These are phyloP conservation scores for Columbina picui DNA, from an alignment of 2,113 vertebrate genomes.

Conservation along the genomic window DNA sequence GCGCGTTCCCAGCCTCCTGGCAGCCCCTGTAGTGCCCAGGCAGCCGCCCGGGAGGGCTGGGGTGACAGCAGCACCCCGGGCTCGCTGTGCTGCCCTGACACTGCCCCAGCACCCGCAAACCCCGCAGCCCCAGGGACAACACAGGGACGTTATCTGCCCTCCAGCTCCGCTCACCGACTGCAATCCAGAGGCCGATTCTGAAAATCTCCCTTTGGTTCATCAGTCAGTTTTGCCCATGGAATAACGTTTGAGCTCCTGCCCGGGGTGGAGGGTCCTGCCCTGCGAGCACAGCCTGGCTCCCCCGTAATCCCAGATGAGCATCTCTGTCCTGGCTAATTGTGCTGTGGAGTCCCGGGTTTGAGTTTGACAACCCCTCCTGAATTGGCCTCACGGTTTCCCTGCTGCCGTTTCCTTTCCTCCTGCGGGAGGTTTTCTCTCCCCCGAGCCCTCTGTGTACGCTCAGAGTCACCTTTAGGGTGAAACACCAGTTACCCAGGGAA, in stretches of 20 bases:
- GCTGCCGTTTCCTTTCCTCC: too few relatives aligned
- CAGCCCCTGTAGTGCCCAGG: background rate
- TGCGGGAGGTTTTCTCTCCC: too few relatives aligned
- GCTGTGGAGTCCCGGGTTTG: too few relatives aligned
- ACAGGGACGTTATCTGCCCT: background rate
- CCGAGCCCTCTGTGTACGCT: background rate
- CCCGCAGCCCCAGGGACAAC: background rate
- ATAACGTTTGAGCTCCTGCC: background rate
- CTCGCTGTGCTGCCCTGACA: too few relatives aligned
- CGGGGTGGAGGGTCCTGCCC: too few relatives aligned
- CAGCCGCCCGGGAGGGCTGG: background rate
- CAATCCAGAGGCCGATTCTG: background rate
- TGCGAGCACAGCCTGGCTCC: too few relatives aligned
- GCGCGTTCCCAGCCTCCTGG: background rate
- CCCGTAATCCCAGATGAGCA: too few relatives aligned
- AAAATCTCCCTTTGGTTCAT: background rate
- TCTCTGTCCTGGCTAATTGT: too few relatives aligned
- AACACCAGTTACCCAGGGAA: background rate
- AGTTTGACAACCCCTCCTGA: too few relatives aligned
- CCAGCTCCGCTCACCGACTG: accelerated
- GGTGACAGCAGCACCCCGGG: background rate
- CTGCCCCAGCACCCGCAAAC: background rate
- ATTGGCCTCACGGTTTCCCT: too few relatives aligned
- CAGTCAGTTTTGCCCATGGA: background rate
- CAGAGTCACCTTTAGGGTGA: background rate